A percentile compares a stretch with the other conserved stretches of the same genome.
Evolutionary conservation across 2,888 invertebrate species (phyloP).

Genomic region (Pandemis corylana): DNA sequence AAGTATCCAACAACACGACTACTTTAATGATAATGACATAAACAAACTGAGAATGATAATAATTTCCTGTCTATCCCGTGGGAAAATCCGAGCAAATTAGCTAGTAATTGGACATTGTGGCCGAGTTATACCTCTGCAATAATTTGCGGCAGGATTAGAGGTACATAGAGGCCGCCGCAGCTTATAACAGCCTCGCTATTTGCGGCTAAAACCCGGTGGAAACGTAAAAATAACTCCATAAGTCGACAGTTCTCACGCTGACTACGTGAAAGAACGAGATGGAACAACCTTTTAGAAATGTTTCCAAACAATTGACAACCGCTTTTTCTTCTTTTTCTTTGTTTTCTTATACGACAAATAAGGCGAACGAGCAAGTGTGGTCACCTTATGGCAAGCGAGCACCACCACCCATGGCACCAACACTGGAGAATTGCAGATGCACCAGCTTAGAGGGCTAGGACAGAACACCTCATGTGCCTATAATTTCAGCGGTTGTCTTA

Average conservation of each 20-base stretch:
- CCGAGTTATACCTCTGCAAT: slow-evolving; percentile 23
- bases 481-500: too few species aligned
- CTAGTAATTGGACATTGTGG: slow-evolving; percentile 35
- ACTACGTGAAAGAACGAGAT: not conserved
- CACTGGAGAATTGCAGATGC: too few species aligned
- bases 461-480: too few species aligned
- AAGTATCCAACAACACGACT: too few species aligned
- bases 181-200: not conserved
- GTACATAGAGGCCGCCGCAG: not conserved
- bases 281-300: too few species aligned
- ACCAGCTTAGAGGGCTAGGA: too few species aligned
- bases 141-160: slow-evolving; percentile 6
- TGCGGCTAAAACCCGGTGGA: not conserved
- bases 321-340: too few species aligned
- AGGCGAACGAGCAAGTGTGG: too few species aligned
- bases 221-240: not conserved
- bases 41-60: not conserved
- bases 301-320: too few species aligned
- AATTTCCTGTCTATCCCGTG: slow-evolving; percentile 11
- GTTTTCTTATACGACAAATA: too few species aligned
- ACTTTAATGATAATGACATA: not conserved
- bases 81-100: slow-evolving; percentile 9
- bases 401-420: too few species aligned
- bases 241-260: not conserved
- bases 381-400: too few species aligned